Evolutionary conservation across 2,797 vertebrate genomes (phyloP), one percentile per base, ranked within the genome.

Genomic region (Pterois miles): DNA sequence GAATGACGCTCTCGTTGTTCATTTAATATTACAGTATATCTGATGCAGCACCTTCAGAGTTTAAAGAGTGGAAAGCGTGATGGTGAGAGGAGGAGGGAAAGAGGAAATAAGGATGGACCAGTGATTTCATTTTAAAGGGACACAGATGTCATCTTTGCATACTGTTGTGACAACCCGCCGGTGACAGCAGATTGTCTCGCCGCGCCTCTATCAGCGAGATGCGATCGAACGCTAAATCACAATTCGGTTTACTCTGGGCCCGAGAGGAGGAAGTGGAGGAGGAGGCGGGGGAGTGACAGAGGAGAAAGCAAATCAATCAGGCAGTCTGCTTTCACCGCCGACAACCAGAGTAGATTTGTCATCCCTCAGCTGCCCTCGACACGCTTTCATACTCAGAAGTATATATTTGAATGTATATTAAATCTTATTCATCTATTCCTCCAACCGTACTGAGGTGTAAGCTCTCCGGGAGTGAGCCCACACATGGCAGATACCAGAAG

Each of bases 31-130:
- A 94, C 93, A 93, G 93, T 93, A 91, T 70, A 89, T 89, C 83
- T 93, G 93, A 93, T 94, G 92, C 92, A 94, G 94, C 94, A 95
- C 94, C 94, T 89, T 93, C 80, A 91, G 90, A 92, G 86, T 89
- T 91, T 82, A 88, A 87, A 89, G 83, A 88, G 64, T 46, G 54
- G 6, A 40, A 6, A 1, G 20, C 27, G 29, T n/a, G 43, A 16
- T 20, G 14, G 3, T 27, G 59, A 25, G 40, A 36, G 23, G 11
- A 34, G 22, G 13, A 20, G 33, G 31, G 23, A 23, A 31, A 22
- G 52, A 48, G 31, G 8, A 22, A 12, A 57, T 53, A 27, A 54
- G 27, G 53, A 31, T 9, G 68, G 77, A 80, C 63, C 62, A 60
- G 83, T 50, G 78, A 74, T 78, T 81, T 82, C 8, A 63, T 81